Evolutionary conservation across 1,140 invertebrate genomes (phyloP).

Genomic region (Trachelipus rathkii): DNA sequence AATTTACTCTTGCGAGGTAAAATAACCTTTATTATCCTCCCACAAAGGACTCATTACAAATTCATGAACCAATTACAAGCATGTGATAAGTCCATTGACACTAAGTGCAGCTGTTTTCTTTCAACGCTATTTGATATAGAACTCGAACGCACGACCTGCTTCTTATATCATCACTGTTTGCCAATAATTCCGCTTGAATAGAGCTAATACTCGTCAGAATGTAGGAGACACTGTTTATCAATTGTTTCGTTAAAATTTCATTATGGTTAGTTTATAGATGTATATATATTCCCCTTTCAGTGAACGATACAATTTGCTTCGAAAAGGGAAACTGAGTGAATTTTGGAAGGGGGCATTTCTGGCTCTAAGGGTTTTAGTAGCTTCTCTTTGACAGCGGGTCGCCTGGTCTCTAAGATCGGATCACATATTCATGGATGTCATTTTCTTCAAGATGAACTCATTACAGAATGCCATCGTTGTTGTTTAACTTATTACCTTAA

Average conservation of each 20-base stretch:
- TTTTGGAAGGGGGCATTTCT: conserved; percentile 22
- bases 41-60: conserved; percentile 23
- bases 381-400: conserved; percentile 29
- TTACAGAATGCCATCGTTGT: conserved; percentile 13
- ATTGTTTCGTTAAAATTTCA: not conserved
- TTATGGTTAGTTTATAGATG: conserved; percentile 16
- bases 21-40: not conserved
- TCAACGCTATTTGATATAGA: conserved; percentile 34
- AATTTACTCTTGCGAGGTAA: not conserved
- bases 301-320: conserved; percentile 5
- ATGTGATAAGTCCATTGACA: conserved; percentile 33
- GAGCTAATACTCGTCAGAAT: conserved; percentile 31
- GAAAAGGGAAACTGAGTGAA: conserved; percentile 21
- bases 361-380: conserved; percentile 28
- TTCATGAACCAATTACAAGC: conserved; percentile 33
- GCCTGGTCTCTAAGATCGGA: not conserved
- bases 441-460: conserved; percentile 31
- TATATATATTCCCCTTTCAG: conserved; percentile 24
- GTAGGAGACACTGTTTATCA: not conserved
- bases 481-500: conserved; percentile 13
- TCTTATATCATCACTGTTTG: conserved; percentile 35
- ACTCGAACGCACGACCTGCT: conserved; percentile 27
- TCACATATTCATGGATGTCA: conserved; percentile 36
- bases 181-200: conserved; percentile 36
- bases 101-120: conserved; percentile 32